These are phyloP conservation scores for Drosophila novamexicana DNA, from an alignment of 1,140 invertebrate genomes.

Conservation along the genomic window DNA sequence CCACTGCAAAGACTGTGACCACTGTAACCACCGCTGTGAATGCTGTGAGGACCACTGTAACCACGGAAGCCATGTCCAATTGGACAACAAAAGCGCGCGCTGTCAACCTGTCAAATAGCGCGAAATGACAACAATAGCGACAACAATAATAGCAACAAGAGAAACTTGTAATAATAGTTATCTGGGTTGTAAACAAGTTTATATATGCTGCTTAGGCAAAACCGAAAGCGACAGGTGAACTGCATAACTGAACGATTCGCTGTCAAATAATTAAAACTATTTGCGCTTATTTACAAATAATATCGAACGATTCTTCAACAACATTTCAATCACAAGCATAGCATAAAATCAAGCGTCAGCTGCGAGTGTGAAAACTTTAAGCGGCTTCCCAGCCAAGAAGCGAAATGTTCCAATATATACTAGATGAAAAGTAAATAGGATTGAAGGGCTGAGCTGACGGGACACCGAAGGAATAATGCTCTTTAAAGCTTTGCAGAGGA, in stretches of 20 bases:
- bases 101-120: slow-evolving; percentile 33
- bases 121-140: slow-evolving; percentile 16
- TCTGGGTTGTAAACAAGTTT: slow-evolving; percentile 25
- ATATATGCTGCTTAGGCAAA: slow-evolving; percentile 5
- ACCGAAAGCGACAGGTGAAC: not conserved
- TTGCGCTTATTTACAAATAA: not conserved
- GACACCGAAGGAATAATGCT: no score
- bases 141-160: not conserved
- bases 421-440: not conserved
- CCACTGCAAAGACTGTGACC: not conserved
- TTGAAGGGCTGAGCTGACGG: no score
- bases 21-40: slow-evolving; percentile 1
- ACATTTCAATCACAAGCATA: not conserved
- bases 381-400: not conserved
- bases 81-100: slow-evolving; percentile 24
- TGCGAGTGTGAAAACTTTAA: slow-evolving; percentile 1
- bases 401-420: not conserved
- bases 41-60: slow-evolving; percentile 15
- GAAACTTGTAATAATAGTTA: slow-evolving; percentile 28
- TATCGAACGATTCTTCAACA: not conserved
- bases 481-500: no score
- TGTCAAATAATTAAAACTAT: not conserved
- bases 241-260: not conserved
- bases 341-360: slow-evolving; percentile 1
- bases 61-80: slow-evolving; percentile 38